Base-by-base conservation (phyloP, 1,140 invertebrate species). In the Macrocentrus cingulum region DNA sequence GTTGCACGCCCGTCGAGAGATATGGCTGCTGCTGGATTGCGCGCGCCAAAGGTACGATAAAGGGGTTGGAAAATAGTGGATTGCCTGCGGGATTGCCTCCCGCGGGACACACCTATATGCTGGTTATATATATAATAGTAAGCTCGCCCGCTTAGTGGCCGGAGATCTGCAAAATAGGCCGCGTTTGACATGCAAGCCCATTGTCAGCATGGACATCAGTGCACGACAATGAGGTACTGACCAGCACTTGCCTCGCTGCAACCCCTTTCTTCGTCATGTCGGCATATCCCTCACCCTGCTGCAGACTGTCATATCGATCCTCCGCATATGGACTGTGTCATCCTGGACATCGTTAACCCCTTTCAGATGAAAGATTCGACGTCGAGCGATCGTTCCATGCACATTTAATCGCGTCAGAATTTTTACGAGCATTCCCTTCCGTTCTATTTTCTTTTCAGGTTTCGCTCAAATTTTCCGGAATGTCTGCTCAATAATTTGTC, bases 171-270 rank as follows among this genome's bases (percentile, higher is more conserved):
- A 56, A 60, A 71, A 69, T 70, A 64, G 61, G 60, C 52, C 56
- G n/a, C n/a, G 65, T 65, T 72, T 69, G 67, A 73, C 68, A 71
- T 74, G 70, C 67, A 67, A 71, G 72, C 68, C 66, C 65, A 71
- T 70, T 75, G 69, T 75, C 67, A 62, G 60, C 44, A 56, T 62
- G 61, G 63, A 4, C 23, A 46, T 23, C 19, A 6, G 6, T 19
- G 67, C 60, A 58, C 61, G 58, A 70, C 72, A 70, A 74, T 74
- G 65, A n/a, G n/a, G 65, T 32, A 46, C 37, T 44, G 20, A n/a
- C 23, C 22, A 49, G 16, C 23, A 23, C 15, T 23, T 29, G 7
- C 15, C 4, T 32, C n/a, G n/a, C n/a, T n/a, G n/a, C n/a, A n/a
- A 8, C 20, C 13, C 18, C 23, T 48, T 13, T 15, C 15, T 19